Evolutionary conservation across 2,888 invertebrate species (phyloP), one percentile per base, ranked within the genome.

Genomic region (Drosophila anomalata): DNA sequence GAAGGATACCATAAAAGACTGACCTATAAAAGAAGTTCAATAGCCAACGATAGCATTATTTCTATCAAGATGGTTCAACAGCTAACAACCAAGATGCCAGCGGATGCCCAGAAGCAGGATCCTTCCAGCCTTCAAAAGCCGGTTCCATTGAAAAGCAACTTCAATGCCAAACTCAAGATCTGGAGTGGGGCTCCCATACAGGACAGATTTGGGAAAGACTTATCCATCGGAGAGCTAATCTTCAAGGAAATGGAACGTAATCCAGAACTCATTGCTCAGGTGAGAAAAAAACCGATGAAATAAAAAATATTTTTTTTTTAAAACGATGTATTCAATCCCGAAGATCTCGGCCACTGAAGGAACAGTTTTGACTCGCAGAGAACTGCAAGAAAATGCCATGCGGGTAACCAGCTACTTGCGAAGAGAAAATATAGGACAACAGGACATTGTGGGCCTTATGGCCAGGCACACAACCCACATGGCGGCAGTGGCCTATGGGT

Each of bases 371-470:
- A 74, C 69, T 3, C 73, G 69, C 7, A 41, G 48, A 9, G 65
- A 77, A 22, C 56, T 73, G 6, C 41, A 67, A 8, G 8, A n/a
- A 1, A 63, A 73, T 24, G 76, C 77, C 2, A 77, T 76, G 44
- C 67, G 76, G n/a, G 63, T 78, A n/a, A 76, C 77, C 2, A 56
- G 73, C 41, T 70, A 70, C 17, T 67, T 80, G 44, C 51, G 65
- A n/a, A 47, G 61, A 5, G 33, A 53, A 48, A 65, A 72, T 1
- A 56, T 86, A 4, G 50, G 66, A 2, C 73, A 78, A 48, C 50
- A 67, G 9, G 78, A 83, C 53, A 58, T 80, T n/a, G 68, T 83
- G 14, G 80, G 80, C 7, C 50, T 86, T 20, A 61, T 76, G n/a
- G 81, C 78, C 11, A 54, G 65, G 6, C 82, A 83, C 57, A 74